Evolutionary conservation across 2,797 vertebrate species (phyloP), one percentile per base, ranked within the genome.

Genomic region (Benthosema pterotum): DNA sequence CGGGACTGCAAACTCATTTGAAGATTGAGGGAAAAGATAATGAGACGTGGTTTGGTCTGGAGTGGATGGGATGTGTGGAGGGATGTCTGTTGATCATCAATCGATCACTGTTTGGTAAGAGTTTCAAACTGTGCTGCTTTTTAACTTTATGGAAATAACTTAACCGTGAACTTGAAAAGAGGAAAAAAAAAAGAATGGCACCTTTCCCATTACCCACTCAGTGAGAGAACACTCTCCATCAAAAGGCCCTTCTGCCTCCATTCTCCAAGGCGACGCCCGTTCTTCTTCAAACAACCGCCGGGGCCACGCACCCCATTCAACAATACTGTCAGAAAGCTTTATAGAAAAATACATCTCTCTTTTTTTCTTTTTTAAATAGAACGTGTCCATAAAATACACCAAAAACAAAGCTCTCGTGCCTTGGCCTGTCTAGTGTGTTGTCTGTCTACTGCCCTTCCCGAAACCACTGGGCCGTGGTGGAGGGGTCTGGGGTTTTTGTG

Each of bases 161-260:
- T 42, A 80, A 25, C 63, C 32, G 18, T 83, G 74, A 62, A 75
- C 52, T 78, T 80, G 22, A 25, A 25, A n/a, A n/a, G n/a, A n/a
- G n/a, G n/a, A 86, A 83, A 74, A 60, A 74, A 75, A 63, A 58
- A 65, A 59, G 48, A 65, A 66, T 76, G 71, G 77, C 83, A 70
- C 12, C 13, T 64, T 61, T 83, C 79, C 75, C 75, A 69, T 79
- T 65, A 59, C 72, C 43, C 52, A 13, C 65, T 78, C 67, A 52
- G 63, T 65, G 42, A 48, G 42, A 71, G 63, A 48, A 13, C 12
- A 22, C 25, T 11, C 59, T 67, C 62, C 52, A 58, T 80, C 60
- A 71, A 65, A 38, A 80, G 74, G 64, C 67, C 69, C 80, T 72
- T 74, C 71, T 8, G 3, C 59, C 45, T 76, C 66, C 63, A 63